Evolutionary conservation across 2,888 invertebrate species (phyloP), one percentile per base, ranked within the genome.

Genomic region (Leucophenga montana): DNA sequence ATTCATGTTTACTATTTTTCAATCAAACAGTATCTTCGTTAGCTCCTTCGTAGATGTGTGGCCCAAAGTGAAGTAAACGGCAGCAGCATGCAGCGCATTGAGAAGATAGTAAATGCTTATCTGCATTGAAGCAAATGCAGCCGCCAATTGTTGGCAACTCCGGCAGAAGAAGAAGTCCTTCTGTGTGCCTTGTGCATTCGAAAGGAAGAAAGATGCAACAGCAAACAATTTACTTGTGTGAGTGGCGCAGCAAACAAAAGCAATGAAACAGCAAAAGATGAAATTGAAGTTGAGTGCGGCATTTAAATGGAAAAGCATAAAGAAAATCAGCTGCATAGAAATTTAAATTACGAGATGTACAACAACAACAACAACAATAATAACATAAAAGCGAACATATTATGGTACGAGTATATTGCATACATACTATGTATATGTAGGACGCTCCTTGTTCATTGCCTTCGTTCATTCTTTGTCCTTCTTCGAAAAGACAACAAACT

Each of bases 71-170:
- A 50, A 50, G 50, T 50, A 50, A 1, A 50, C 5, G 16, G 73
- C 75, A 70, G 69, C 77, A 73, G 50, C 16, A 50, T 80, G 76
- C 71, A 71, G 75, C 71, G 50, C 18, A n/a, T 50, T 50, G 18
- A 16, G 14, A 65, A 16, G 70, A 70, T 66, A 48, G 62, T 70
- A 76, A 76, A 77, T 82, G 79, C 82, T 84, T 84, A 84, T 84
- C 84, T 84, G 84, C 84, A 84, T 77, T 82, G 79, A 78, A 76
- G 77, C 78, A 69, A 75, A 80, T 77, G 67, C 66, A 59, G 68
- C 39, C 39, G 39, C 39, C 39, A 39, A 39, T 70, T 70, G 72
- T 65, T 72, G 70, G 61, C 70, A 62, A 57, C 70, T 69, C 50
- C 4, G 18, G 3, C 50, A 50, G 6, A 50, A 50, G 48, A 13